Conservation (phyloP, 2,113 vertebrate species). For the Camelus bactrianus region DNA sequence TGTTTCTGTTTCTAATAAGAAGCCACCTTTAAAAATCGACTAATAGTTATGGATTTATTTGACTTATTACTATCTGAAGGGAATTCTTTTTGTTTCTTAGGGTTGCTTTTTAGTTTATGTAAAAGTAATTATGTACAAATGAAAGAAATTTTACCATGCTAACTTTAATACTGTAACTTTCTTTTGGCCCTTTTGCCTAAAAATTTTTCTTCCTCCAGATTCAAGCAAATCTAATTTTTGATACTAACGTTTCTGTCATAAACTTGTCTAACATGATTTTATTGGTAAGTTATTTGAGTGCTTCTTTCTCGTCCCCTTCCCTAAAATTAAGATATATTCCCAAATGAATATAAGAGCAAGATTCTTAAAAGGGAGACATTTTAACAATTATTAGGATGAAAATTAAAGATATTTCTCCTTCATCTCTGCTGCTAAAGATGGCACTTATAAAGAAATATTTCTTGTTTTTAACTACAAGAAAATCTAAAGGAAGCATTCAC, state of each 20-base stretch:
- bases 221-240: background rate
- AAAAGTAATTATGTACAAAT: background rate
- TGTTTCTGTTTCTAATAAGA: slow-evolving; percentile 17
- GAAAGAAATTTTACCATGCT: background rate
- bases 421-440: background rate
- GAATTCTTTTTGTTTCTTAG: slow-evolving; percentile 43
- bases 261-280: slow-evolving; percentile 11
- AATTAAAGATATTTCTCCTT: slow-evolving; percentile 2
- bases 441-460: background rate
- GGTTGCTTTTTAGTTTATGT: background rate
- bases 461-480: background rate
- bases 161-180: slow-evolving; percentile 50
- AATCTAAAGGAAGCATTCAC: background rate
- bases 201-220: background rate
- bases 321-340: background rate
- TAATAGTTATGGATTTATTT: background rate
- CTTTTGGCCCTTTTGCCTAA: background rate
- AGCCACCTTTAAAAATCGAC: background rate
- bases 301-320: background rate
- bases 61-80: background rate
- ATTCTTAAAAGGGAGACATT: background rate
- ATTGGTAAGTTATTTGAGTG: slow-evolving; percentile 17
- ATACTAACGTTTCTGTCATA: background rate
- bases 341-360: background rate
- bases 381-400: background rate